phyloP scores from a whole-genome alignment of 2,113 vertebrate genomes.

The Chloropsis cyanopogon region DNA sequence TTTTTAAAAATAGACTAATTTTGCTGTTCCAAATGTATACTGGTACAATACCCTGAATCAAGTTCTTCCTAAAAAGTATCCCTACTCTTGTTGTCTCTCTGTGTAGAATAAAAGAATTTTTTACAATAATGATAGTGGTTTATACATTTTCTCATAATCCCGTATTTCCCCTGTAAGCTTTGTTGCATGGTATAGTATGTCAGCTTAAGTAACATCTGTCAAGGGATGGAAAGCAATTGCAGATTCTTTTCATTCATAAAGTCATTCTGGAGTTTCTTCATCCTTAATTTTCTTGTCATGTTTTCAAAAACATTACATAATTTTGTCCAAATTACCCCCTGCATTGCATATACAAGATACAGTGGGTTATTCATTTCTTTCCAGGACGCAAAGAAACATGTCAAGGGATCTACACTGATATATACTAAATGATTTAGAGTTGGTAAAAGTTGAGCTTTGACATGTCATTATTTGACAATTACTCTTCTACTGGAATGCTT shows the following conservation, averaged over 20 bases:
- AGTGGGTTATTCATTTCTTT: slow-evolving; percentile 44
- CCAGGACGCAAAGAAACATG: slow-evolving; percentile 56
- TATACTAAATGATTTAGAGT: slow-evolving; percentile 39
- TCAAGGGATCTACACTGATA: slow-evolving; percentile 29
- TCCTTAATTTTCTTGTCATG: slow-evolving; percentile 65
- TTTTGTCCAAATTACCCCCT: slow-evolving; percentile 52
- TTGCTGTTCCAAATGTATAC: no score
- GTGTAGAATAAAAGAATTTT: slow-evolving; percentile 28
- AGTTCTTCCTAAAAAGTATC: slow-evolving; percentile 6
- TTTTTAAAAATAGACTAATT: not conserved
- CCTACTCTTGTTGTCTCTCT: slow-evolving; percentile 43
- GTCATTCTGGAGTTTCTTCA: slow-evolving; percentile 29
- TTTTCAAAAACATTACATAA: slow-evolving; percentile 58
- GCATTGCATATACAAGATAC: slow-evolving; percentile 34
- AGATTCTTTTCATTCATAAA: slow-evolving; percentile 54
- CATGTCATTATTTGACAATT: slow-evolving; percentile 19
- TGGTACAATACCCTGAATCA: not conserved
- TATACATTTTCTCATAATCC: slow-evolving; percentile 41
- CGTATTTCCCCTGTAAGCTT: not conserved
- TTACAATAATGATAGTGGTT: slow-evolving; percentile 41
- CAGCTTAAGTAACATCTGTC: slow-evolving; percentile 63
- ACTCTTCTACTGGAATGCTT: slow-evolving; percentile 22
- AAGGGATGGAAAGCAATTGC: slow-evolving; percentile 55
- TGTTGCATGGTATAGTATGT: slow-evolving; percentile 51
- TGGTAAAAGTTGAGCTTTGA: slow-evolving; percentile 35